These are phyloP conservation scores for Hydraecia micacea DNA, from an alignment of 2,888 invertebrate genomes.

Conservation along the genomic window DNA sequence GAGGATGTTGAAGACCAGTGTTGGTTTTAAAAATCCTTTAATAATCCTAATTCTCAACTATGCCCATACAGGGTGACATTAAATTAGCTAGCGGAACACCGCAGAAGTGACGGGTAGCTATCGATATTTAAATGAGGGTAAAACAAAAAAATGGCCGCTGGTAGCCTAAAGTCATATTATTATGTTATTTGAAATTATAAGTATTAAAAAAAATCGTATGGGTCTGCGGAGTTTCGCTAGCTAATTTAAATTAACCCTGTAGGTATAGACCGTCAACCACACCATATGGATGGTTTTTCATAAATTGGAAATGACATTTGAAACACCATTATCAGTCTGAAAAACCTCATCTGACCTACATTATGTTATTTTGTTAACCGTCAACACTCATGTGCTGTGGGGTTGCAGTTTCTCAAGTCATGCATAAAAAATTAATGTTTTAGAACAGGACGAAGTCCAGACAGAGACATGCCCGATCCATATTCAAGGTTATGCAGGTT, in stretches of 20 bases:
- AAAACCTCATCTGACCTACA: background rate
- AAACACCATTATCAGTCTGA: background rate
- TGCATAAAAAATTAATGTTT: background rate
- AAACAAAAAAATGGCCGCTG: background rate
- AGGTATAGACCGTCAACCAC: background rate
- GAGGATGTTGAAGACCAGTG: background rate
- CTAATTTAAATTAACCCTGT: background rate
- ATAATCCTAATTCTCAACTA: background rate
- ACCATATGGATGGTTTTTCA: no score
- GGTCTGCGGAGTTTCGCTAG: background rate
- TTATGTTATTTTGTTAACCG: background rate
- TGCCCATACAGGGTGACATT: background rate
- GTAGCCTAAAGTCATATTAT: no score
- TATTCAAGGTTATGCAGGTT: background rate
- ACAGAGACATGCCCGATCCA: background rate
- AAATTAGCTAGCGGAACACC: background rate
- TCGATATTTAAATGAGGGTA: background rate
- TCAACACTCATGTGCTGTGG: background rate
- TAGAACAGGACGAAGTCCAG: background rate
- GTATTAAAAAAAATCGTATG: no score
- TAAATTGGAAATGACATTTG: background rate
- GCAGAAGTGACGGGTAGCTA: background rate
- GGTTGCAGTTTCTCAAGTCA: background rate
- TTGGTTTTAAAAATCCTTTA: background rate
- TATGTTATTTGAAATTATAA: background rate